These are phyloP conservation scores for Gymnothorax reevesii DNA, from an alignment of 2,797 vertebrate species.

Conservation along the genomic window DNA sequence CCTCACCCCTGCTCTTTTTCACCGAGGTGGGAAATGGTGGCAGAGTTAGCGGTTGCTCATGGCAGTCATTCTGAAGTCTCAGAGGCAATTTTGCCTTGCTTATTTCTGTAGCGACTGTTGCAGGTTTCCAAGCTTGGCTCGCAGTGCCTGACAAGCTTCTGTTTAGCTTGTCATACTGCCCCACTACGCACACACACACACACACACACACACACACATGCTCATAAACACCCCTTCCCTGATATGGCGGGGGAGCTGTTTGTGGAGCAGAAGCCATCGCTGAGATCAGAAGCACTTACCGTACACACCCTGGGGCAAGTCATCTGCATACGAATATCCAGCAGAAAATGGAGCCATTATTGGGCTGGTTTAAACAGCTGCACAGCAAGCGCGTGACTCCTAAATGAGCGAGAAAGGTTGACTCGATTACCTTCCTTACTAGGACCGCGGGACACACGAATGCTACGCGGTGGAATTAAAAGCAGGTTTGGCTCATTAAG, in stretches of 20 bases:
- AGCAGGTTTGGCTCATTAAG: not conserved
- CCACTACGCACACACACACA: not conserved
- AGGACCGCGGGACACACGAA: not conserved
- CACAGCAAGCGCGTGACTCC: not conserved
- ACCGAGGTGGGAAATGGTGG: not conserved
- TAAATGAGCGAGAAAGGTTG: not conserved
- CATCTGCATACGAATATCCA: not conserved
- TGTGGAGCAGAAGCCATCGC: not conserved
- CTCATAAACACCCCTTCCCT: not conserved
- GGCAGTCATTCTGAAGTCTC: constrained; percentile 54
- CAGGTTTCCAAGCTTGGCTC: constrained; percentile 43
- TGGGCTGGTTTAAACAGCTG: not conserved
- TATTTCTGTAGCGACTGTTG: constrained; percentile 62
- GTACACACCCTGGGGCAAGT: not conserved
- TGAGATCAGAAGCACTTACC: not conserved
- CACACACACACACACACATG: not conserved
- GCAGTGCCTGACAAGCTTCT: constrained; percentile 61
- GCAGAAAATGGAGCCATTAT: constrained; percentile 4
- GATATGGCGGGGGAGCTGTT: not conserved
- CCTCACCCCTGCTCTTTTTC: constrained; percentile 38
- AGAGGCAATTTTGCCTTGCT: constrained; percentile 62
- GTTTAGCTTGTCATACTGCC: constrained; percentile 65
- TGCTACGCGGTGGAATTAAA: not conserved
- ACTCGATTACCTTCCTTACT: too few species aligned
- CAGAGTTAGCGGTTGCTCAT: constrained; percentile 53